phyloP scores from a whole-genome alignment of 2,113 vertebrate genomes.

The Etia nguti region DNA sequence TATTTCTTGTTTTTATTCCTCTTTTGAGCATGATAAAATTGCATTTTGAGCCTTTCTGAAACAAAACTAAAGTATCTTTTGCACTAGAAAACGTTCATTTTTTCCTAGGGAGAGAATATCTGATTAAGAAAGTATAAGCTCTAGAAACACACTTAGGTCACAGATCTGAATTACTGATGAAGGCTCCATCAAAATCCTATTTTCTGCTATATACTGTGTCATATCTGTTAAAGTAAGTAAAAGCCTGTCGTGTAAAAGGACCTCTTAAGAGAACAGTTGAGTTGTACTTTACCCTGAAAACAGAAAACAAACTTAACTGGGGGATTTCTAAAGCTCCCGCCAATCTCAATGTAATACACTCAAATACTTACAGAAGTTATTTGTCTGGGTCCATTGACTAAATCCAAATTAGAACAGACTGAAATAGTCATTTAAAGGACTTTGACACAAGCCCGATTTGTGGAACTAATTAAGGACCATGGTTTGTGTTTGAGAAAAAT shows the following conservation, averaged over 20 bases:
- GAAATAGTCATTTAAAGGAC: not conserved
- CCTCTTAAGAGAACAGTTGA: not conserved
- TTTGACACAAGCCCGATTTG: not conserved
- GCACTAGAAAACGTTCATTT: not conserved
- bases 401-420: constrained; percentile 13
- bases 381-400: constrained; percentile 19
- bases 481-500: not conserved
- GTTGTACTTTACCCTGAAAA: not conserved
- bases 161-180: not conserved
- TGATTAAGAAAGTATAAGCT: not conserved
- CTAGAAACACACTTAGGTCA: not conserved
- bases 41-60: not conserved
- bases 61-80: not conserved
- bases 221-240: not conserved
- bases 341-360: not conserved
- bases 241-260: not conserved
- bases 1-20: not conserved
- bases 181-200: not conserved
- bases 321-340: not conserved
- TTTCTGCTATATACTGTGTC: not conserved
- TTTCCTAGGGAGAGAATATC: not conserved
- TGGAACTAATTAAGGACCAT: constrained; percentile 20
- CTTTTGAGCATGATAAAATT: not conserved
- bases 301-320: not conserved
- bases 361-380: constrained; percentile 8